Base-by-base conservation (phyloP, 2,797 vertebrate genomes). In the Orestias chungarensis region DNA sequence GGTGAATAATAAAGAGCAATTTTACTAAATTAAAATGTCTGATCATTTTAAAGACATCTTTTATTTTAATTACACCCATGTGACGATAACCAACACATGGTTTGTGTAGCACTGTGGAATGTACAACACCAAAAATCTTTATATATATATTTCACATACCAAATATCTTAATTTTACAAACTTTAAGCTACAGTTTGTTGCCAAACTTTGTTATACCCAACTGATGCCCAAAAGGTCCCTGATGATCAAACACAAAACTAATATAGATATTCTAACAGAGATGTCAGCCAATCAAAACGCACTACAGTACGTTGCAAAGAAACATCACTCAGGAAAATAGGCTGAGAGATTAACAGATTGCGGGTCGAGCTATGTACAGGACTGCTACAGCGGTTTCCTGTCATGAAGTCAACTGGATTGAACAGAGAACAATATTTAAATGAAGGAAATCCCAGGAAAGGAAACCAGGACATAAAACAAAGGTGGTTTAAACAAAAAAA, bases 331-430 rank as follows among this genome's bases (percentile, higher is more conserved):
- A 78, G 77, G 68, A 77, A 78, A 82, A 84, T 66, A 71, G 76
- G 73, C 73, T 71, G 72, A 73, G 14, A 12, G 75, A 86, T 68
- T n/a, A 74, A 78, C 15, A 85, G 80, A 79, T 42, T 68, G 75
- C 77, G 69, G 75, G 70, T 75, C 73, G 65, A 61, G 42, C 70
- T 78, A 76, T 80, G 49, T 74, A 81, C 83, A 82, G 8, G 80
- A 85, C 70, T 64, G 84, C 54, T 80, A 86, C 72, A 82, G 25
- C 0, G 8, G 54, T 71, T 89, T 88, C 90, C 90, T 76, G 75
- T 42, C 91, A 91, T 73, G 78, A 89, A 47, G 85, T 89, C 91
- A 66, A 93, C 80, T 79, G 76, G 75, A 71, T 76, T 8, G 0
- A 5, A 47, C 33, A 64, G 17, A 33, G 0, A 64, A 46, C 17